phyloP scores from a whole-genome alignment of 2,113 vertebrate genomes.

The Esox niger region DNA sequence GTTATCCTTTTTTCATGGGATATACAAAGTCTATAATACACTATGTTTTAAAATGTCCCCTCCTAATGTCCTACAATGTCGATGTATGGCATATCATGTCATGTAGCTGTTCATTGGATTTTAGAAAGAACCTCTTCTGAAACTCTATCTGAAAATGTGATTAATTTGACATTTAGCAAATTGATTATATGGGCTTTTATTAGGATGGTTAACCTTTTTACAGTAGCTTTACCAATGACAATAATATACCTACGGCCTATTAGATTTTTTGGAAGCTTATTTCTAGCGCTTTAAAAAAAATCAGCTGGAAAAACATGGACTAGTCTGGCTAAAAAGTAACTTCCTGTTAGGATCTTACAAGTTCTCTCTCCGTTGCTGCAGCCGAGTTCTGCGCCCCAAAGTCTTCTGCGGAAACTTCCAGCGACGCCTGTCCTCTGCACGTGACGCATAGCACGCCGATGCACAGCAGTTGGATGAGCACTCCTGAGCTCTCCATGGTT shows the following conservation, averaged over 20 bases:
- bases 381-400: constrained; percentile 41
- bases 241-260: no score
- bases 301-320: background rate
- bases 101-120: no score
- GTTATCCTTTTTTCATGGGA: background rate
- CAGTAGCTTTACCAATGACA: no score
- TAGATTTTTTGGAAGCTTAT: no score
- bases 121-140: no score
- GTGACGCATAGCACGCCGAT: constrained; percentile 47
- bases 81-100: no score
- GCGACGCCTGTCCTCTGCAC: constrained; percentile 59
- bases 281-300: no score
- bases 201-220: background rate
- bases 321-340: background rate
- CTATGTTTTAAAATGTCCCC: no score
- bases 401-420: constrained; percentile 63
- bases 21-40: background rate
- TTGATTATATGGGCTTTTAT: no score
- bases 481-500: constrained; percentile 68
- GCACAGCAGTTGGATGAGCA: constrained; percentile 56
- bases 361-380: constrained; percentile 58
- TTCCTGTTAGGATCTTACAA: constrained; percentile 62
- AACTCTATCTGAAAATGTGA: no score
- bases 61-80: no score
- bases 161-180: no score